Conservation (phyloP, 2,797 vertebrate species). For the Cyclura pinguis region DNA sequence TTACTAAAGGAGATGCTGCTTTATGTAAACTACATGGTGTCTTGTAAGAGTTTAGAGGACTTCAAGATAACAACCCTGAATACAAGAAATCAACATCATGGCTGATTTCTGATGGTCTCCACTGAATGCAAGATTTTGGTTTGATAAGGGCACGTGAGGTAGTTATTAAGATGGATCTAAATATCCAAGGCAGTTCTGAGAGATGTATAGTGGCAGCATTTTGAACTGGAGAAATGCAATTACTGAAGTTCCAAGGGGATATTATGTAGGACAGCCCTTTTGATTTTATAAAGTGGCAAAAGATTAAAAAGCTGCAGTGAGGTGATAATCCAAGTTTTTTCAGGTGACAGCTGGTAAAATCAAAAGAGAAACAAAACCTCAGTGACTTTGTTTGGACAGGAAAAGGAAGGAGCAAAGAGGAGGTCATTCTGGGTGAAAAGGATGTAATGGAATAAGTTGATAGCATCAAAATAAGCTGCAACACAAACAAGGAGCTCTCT, state of each 20-base stretch:
- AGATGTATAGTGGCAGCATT: neutral
- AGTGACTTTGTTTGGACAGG: slow-evolving; percentile 10
- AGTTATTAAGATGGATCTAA: neutral
- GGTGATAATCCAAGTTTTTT: slow-evolving; percentile 19
- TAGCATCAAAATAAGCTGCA: slow-evolving; percentile 51
- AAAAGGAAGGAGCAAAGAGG: slow-evolving; percentile 30
- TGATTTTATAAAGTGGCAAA: neutral
- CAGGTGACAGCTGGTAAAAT: slow-evolving; percentile 36
- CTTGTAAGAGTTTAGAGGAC: neutral
- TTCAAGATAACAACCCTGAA: neutral
- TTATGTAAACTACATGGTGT: neutral
- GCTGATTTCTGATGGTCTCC: neutral
- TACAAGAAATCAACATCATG: neutral
- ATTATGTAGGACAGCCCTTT: neutral
- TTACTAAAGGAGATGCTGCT: neutral
- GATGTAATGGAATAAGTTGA: slow-evolving; percentile 32
- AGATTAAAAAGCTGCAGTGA: slow-evolving; percentile 5
- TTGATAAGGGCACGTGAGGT: neutral
- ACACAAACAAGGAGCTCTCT: slow-evolving; percentile 24
- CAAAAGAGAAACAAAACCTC: slow-evolving; percentile 29
- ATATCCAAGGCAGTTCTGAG: neutral
- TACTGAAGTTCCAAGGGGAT: slow-evolving; percentile 5
- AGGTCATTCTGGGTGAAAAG: slow-evolving; percentile 25
- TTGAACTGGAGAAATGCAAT: neutral
- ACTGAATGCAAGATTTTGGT: neutral